These are phyloP conservation scores for Pegoplata infirma DNA, from an alignment of 2,888 invertebrate species.

Conservation along the genomic window DNA sequence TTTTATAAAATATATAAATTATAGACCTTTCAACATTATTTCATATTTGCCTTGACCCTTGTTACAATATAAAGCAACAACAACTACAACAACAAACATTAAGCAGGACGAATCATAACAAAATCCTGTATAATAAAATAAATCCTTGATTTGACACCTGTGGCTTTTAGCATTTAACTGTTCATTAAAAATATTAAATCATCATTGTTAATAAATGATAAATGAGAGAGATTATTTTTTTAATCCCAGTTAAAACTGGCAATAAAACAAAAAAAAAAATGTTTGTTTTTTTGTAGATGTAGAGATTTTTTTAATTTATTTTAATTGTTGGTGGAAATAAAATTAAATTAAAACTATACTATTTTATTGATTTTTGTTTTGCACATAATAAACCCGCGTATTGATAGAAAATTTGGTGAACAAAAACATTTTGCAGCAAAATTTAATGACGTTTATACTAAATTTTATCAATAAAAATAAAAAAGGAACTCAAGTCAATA, in stretches of 20 bases:
- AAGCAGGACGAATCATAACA: neutral
- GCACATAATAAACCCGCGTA: too few relatives aligned
- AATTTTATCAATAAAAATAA: too few relatives aligned
- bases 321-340: too few relatives aligned
- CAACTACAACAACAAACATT: neutral
- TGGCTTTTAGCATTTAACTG: conserved; percentile 19
- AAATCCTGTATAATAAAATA: neutral
- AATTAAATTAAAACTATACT: too few relatives aligned
- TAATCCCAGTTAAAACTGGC: neutral
- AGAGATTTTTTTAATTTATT: too few relatives aligned
- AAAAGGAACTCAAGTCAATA: too few relatives aligned
- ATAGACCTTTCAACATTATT: neutral
- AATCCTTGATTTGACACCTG: conserved; percentile 25
- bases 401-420: too few relatives aligned
- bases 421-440: too few relatives aligned
- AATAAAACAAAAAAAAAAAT: neutral
- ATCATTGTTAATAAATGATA: neutral
- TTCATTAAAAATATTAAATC: conserved; percentile 18
- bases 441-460: too few relatives aligned
- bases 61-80: neutral
- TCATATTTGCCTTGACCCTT: conserved; percentile 9
- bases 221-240: too few relatives aligned
- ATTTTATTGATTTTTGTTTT: too few relatives aligned
- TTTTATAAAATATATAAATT: neutral
- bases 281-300: too few relatives aligned